phyloP scores from a whole-genome alignment of 64 coral and sea anemone genomes.

The Montipora foliosa region DNA sequence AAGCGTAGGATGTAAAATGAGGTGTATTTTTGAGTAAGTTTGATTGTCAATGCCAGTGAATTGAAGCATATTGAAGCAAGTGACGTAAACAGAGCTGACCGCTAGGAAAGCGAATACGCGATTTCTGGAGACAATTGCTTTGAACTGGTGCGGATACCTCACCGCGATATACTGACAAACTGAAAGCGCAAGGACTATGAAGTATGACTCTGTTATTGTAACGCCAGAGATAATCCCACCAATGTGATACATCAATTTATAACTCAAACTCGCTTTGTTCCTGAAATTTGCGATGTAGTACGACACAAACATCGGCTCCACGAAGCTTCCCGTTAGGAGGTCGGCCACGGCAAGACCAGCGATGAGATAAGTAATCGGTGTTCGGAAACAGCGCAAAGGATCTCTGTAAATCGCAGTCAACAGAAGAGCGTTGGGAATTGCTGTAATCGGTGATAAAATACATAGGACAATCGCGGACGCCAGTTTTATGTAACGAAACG shows the following conservation, averaged over 20 bases:
- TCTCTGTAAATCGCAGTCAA: conserved; percentile 74
- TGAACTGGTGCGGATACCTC: conserved; percentile 82
- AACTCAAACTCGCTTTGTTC: background rate
- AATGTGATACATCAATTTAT: background rate
- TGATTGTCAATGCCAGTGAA: conserved; percentile 32
- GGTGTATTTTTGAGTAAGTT: conserved; percentile 50
- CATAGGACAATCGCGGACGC: conserved; percentile 65
- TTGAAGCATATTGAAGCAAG: conserved; percentile 66
- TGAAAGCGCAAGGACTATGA: conserved; percentile 70
- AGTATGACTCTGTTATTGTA: conserved; percentile 74
- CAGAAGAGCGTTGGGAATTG: conserved; percentile 76
- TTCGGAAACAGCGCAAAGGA: conserved; percentile 72
- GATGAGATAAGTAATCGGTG: conserved; percentile 76
- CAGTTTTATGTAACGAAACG: conserved; percentile 67
- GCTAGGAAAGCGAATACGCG: conserved; percentile 43
- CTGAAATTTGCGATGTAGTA: conserved; percentile 51
- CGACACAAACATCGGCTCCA: conserved; percentile 73
- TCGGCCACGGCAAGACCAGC: conserved; percentile 77
- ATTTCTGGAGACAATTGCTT: conserved; percentile 66
- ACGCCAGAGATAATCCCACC: conserved; percentile 77
- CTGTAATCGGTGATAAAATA: conserved; percentile 78
- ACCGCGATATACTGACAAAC: conserved; percentile 83
- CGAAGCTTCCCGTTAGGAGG: conserved; percentile 62
- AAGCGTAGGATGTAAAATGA: conserved; percentile 46
- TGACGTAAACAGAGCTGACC: conserved; percentile 73